Evolutionary conservation across 2,113 vertebrate genomes (phyloP), one percentile per base, ranked within the genome.

Genomic region (Craseonycteris thonglongyai): DNA sequence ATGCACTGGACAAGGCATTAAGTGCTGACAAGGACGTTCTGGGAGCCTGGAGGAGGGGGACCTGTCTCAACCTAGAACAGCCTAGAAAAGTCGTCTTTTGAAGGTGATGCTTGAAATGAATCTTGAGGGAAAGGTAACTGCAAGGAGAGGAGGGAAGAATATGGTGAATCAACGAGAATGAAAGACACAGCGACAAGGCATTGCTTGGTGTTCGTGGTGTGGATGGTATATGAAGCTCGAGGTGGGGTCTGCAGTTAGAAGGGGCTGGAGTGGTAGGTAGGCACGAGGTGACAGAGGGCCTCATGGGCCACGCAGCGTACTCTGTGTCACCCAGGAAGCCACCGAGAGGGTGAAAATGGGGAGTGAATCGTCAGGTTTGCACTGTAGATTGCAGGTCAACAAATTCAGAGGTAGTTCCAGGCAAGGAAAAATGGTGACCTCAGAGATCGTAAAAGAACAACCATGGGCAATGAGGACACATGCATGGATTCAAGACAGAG

Each of bases 221-320:
- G 6, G 71, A 47, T 13, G 51, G 45, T 5, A 16, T 22, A 0
- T 6, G 65, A 47, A 2, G 40, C 11, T 56, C 9, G 8, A 66
- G 75, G 38, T 26, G 13, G 47, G 5, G 35, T 38, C 22, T 72
- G 63, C 30, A 13, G 80, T 79, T 56, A 69, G 16, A 4, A 26
- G 45, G 40, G 65, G 21, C 79, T 56, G 49, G 49, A 74, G 13
- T 28, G 42, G 33, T 2, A 21, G 84, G 28, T 0, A 3, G 35
- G 22, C 26, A 11, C 21, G 16, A 30, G 22, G 2, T 42, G 26
- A 6, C 2, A 0, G 3, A 72, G 38, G 65, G 18, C 3, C 28
- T 18, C 9, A 1, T 0, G 0, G 65, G 54, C n/a, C 10, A 7
- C 0, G 0, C 7, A 6, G 28, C 40, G 21, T 8, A 6, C 49